These are phyloP conservation scores for Disparrhopalites patrizii DNA, from an alignment of 2,888 invertebrate genomes.

Conservation along the genomic window DNA sequence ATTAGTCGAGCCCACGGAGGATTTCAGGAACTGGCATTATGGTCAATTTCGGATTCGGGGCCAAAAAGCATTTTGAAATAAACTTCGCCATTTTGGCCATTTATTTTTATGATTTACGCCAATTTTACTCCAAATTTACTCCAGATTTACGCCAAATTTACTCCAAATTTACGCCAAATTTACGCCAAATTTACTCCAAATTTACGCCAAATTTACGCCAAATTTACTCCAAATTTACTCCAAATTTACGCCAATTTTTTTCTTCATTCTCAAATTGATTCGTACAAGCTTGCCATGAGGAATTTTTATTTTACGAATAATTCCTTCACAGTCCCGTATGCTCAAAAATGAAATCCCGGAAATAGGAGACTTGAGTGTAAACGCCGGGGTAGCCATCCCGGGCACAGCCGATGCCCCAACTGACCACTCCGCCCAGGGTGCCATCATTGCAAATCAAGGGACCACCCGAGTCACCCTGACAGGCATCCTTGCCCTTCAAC, in stretches of 20 bases:
- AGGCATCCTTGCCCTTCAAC: neutral
- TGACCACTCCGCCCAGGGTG: slow-evolving; percentile 13
- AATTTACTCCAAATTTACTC: no score
- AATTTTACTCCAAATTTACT: no score
- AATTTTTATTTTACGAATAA: no score
- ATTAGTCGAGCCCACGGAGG: neutral
- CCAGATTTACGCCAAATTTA: no score
- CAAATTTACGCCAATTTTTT: neutral
- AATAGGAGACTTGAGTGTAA: slow-evolving; percentile 20
- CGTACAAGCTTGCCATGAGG: neutral
- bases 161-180: no score
- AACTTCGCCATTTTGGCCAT: no score
- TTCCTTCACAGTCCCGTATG: slow-evolving; percentile 6
- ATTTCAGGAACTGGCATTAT: neutral
- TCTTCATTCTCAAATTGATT: neutral
- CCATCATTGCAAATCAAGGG: slow-evolving; percentile 11
- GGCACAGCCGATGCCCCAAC: slow-evolving; percentile 19
- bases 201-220: no score
- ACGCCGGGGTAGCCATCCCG: slow-evolving; percentile 15
- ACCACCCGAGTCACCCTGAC: slow-evolving; percentile 21
- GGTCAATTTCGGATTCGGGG: neutral
- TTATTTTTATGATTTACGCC: no score
- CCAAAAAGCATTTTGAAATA: neutral
- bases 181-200: no score
- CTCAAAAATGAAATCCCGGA: slow-evolving; percentile 4